phyloP scores from a whole-genome alignment of 2,888 invertebrate genomes.

The Orgyia antiqua region DNA sequence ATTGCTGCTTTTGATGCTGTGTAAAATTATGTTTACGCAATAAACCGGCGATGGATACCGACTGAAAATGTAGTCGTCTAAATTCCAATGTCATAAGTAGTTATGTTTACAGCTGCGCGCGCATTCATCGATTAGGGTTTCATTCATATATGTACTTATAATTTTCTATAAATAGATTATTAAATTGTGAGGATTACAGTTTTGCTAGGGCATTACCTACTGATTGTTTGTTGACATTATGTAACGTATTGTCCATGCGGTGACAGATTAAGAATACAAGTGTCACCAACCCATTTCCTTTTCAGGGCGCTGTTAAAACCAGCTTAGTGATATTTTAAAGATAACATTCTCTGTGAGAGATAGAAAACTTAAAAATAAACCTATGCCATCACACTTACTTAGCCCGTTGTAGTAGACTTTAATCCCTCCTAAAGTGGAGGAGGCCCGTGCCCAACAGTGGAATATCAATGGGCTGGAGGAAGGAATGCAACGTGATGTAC shows the following conservation, averaged over 20 bases:
- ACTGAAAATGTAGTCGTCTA: slow-evolving; percentile 2
- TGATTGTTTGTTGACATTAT: neutral
- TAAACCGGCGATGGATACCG: slow-evolving; percentile 23
- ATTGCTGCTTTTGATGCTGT: slow-evolving; percentile 7
- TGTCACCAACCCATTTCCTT: too few relatives aligned
- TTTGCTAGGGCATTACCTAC: slow-evolving; percentile 25
- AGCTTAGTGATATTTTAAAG: too few relatives aligned
- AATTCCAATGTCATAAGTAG: slow-evolving; percentile 35
- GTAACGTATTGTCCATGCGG: neutral
- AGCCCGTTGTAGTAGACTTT: too few relatives aligned
- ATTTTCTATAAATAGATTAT: slow-evolving; percentile 50
- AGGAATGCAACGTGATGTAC: neutral
- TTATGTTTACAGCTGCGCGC: slow-evolving; percentile 59
- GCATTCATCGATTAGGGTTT: slow-evolving; percentile 58
- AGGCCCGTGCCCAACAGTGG: too few relatives aligned
- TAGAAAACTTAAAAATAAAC: too few relatives aligned
- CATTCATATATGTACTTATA: slow-evolving; percentile 45
- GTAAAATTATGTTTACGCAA: too few relatives aligned
- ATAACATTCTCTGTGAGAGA: too few relatives aligned
- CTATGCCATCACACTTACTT: too few relatives aligned
- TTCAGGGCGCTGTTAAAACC: too few relatives aligned
- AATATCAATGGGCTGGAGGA: too few relatives aligned
- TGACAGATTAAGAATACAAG: too few relatives aligned
- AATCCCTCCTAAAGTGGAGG: too few relatives aligned
- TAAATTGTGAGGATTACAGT: slow-evolving; percentile 53